phyloP scores from a whole-genome alignment of 2,113 vertebrate genomes.

The Pycnonotus jocosus region DNA sequence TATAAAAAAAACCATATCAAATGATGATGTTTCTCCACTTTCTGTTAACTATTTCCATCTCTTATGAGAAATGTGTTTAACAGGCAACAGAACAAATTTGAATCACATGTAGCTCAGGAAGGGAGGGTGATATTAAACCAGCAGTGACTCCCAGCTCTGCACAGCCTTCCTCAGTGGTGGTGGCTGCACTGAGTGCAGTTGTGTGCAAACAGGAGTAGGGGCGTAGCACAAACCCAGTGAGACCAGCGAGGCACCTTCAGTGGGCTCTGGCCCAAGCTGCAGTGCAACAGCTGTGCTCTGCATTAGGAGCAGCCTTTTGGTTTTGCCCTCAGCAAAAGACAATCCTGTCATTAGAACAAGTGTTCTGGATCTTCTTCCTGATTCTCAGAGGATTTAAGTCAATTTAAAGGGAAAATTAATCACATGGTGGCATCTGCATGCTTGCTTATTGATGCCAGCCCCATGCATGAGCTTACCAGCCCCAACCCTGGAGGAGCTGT shows the following conservation, averaged over 20 bases:
- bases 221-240: background rate
- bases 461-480: background rate
- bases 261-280: background rate
- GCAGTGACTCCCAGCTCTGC: background rate
- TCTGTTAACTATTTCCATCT: background rate
- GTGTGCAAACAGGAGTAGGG: background rate
- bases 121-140: background rate
- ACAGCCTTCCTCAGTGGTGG: background rate
- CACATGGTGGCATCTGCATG: background rate
- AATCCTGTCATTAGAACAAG: background rate
- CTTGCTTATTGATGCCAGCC: background rate
- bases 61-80: background rate
- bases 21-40: background rate
- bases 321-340: background rate
- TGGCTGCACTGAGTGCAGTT: background rate
- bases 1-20: background rate
- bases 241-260: background rate
- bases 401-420: background rate
- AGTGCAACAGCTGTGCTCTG: background rate
- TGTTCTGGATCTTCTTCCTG: background rate
- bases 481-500: background rate
- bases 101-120: background rate
- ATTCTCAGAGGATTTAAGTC: background rate
- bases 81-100: background rate
- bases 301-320: rapidly evolving